Evolutionary conservation across 1,140 invertebrate species (phyloP), one percentile per base, ranked within the genome.

Genomic region (Scaptomyza montana): DNA sequence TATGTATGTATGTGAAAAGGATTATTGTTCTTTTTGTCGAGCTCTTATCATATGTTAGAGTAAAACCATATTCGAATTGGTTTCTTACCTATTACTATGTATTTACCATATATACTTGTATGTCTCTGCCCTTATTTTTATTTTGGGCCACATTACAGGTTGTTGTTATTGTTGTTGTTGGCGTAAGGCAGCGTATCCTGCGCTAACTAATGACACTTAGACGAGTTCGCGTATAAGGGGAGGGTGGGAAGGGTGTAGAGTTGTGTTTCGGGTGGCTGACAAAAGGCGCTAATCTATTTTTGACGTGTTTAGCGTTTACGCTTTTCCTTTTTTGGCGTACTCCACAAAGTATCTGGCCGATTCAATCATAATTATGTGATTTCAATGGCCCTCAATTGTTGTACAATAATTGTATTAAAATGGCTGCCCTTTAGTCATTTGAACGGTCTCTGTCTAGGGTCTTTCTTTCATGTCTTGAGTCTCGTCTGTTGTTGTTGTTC

Each of bases 281-380:
- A 73, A 77, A 89, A 87, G 84, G 84, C 84, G 84, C 84, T 87
- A 87, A 87, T 89, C 84, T 87, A 89, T 89, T 77, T 87, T 87
- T 87, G 71, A 87, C 84, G 84, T 87, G 84, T 79, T 87, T 63
- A 72, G 10, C 76, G 66, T 89, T 87, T 89, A 87, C 79, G 82
- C 62, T 89, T 73, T 77, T 72, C 45, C 56, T 74, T 72, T 45
- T 61, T 74, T 36, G 36, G 60, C 21, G 47, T 5, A 12, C 39
- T 21, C 16, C 25, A 36, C 30, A 6, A 64, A 50, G 51, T 73
- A 73, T 62, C 46, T 63, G 56, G 12, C 13, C 65, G 41, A 82
- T 87, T 76, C 78, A 82, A 87, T 87, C 76, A 87, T 87, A 89
- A 89, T 87, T 89, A 89, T 87, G 66, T 74, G 78, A 82, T 87